Base-by-base conservation (phyloP, 37 sponge, comb jelly and placozoan genomes). In the Chondrosia reniformis region DNA sequence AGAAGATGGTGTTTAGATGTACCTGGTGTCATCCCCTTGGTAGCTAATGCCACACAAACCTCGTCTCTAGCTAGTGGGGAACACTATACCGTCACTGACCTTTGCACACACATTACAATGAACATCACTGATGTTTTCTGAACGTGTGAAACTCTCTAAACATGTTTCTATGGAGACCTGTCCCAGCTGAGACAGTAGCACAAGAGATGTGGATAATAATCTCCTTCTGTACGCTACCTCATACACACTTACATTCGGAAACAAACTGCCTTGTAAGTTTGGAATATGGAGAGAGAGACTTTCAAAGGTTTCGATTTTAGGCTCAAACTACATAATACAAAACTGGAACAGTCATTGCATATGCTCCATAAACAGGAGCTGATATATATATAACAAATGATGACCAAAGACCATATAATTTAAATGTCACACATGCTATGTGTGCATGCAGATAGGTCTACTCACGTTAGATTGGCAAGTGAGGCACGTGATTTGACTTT, bases 261-360 rank as follows among this genome's bases (percentile, higher is more conserved):
- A n/a, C n/a, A n/a, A n/a, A n/a, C n/a, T n/a, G n/a, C n/a, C n/a
- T n/a, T n/a, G n/a, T n/a, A n/a, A n/a, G n/a, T n/a, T n/a, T n/a
- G n/a, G n/a, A n/a, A n/a, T n/a, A n/a, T n/a, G n/a, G n/a, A 91
- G 81, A 39, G 92, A 91, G 32, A 91, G 46, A 46, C 92, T 86
- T 25, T 91, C 84, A 77, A 91, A 86, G 10, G 32, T 41, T 64
- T 91, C 92, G 52, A 80, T 82, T 62, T 59, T 80, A 38, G 72
- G 8, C 55, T 87, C 87, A 56, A 64, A 76, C 92, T 91, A 61
- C 13, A 46, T 39, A 75, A 7, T 21, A 38, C 46, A 54, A 74
- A n/a, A 74, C 46, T 36, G 30, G n/a, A 28, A 31, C 6, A 36
- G 39, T 67, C 71, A 34, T 15, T n/a, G 39, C 71, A 67, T 5